Base-by-base conservation (phyloP, 2,888 invertebrate genomes). In the Drosophila mettleri region DNA sequence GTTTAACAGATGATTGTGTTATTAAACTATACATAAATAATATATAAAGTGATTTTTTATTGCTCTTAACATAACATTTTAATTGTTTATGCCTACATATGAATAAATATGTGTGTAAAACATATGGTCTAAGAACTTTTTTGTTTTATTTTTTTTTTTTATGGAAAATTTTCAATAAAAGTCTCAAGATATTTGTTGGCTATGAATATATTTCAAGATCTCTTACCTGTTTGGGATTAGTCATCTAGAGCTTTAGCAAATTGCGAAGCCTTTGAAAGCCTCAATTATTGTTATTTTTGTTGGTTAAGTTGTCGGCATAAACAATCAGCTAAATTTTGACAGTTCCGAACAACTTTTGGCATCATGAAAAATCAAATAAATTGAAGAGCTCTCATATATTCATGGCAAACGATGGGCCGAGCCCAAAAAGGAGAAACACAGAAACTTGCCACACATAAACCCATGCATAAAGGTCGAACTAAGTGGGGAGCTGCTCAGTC, bases 391-490 rank as follows among this genome's bases (percentile, higher is more conserved):
- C 78, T 69, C 84, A 86, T 86, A 83, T 83, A 83, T 83, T 83
- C 88, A 83, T 83, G 88, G 84, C 80, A 77, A 83, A 71, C 86
- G 78, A 83, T 88, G 84, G 80, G 18, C 27, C 1, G 20, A 38
- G 24, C 18, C 38, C 52, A 12, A 51, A 45, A 27, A 27, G 80
- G n/a, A 83, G 80, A 85, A 77, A 14, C 12, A 39, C 82, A 27
- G 76, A 83, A 83, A 80, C 70, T 88, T 80, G 78, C 49, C 59
- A 68, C 63, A 66, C 46, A 63, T 59, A 55, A 78, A 62, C 65
- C 59, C 80, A 86, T 87, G 79, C 85, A 79, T 85, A 87, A 85
- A 65, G 84, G 88, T 77, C 77, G 60, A 74, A 75, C 79, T 67
- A 84, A 74, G 81, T 62, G 61, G 36, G 20, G 24, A 43, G 9